Conservation (phyloP, 2,888 invertebrate species). For the Ypsolopha sequella region DNA sequence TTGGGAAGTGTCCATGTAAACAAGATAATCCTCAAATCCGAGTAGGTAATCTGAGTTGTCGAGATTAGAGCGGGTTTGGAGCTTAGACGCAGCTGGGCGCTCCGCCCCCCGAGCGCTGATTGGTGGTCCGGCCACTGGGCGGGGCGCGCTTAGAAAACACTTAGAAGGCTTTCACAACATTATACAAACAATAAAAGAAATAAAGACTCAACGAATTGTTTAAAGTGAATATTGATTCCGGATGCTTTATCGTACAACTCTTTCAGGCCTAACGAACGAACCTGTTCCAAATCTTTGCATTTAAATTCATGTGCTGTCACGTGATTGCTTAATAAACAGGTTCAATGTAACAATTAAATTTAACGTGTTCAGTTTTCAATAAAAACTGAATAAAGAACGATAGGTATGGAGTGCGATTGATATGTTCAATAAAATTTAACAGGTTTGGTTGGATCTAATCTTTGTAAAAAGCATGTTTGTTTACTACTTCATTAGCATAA, state of each 20-base stretch:
- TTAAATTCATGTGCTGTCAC: no score
- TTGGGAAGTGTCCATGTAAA: not conserved
- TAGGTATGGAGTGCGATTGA: no score
- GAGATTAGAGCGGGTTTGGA: conserved; percentile 10
- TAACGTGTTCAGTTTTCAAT: no score
- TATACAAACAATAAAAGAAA: not conserved
- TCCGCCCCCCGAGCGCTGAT: conserved; percentile 52
- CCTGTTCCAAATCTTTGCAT: no score
- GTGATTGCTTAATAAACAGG: no score
- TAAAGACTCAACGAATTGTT: not conserved
- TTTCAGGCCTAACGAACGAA: conserved; percentile 4
- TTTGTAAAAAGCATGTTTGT: no score
- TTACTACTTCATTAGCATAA: no score
- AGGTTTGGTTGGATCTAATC: no score
- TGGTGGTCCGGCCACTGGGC: conserved; percentile 52
- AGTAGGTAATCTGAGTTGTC: conserved; percentile 3
- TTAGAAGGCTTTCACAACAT: conserved; percentile 41
- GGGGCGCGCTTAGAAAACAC: conserved; percentile 57
- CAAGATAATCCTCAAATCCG: conserved; percentile 8
- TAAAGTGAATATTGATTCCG: not conserved
- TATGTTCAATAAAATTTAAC: no score
- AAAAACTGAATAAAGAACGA: no score
- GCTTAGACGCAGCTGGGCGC: conserved; percentile 20
- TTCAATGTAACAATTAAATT: no score
- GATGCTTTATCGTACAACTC: conserved; percentile 7